These are phyloP conservation scores for Andricus quercusramuli DNA, from an alignment of 2,888 invertebrate species.

Conservation along the genomic window DNA sequence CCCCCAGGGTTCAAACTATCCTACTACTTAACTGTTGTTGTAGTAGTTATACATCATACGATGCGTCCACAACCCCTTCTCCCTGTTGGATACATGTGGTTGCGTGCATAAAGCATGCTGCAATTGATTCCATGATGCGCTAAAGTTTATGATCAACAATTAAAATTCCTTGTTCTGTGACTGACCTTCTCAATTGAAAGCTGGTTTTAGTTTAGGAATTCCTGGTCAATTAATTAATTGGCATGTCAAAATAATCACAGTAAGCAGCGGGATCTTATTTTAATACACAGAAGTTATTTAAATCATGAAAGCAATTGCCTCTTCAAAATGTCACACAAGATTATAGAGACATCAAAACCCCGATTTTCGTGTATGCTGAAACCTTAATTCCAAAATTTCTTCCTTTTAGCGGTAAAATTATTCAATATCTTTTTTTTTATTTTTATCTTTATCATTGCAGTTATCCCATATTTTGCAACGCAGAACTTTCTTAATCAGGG, in stretches of 20 bases:
- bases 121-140: background rate
- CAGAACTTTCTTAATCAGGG: too few relatives aligned
- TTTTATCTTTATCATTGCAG: too few relatives aligned
- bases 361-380: too few relatives aligned
- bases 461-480: too few relatives aligned
- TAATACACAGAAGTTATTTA: background rate
- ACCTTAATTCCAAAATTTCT: too few relatives aligned
- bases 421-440: too few relatives aligned
- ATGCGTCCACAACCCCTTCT: background rate
- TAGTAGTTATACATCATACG: slow-evolving; percentile 3
- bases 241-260: background rate
- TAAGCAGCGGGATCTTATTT: background rate
- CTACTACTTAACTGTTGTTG: slow-evolving; percentile 27
- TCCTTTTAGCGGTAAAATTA: too few relatives aligned
- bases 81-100: background rate
- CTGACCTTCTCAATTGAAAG: background rate
- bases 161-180: background rate
- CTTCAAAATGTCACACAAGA: too few relatives aligned
- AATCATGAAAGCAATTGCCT: background rate
- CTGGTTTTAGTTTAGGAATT: background rate
- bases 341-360: too few relatives aligned
- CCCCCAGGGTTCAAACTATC: slow-evolving; percentile 20
- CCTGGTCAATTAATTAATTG: background rate
- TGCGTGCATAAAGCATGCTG: background rate
- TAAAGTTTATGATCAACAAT: background rate